Evolutionary conservation across 2,888 invertebrate genomes (phyloP), one percentile per base, ranked within the genome.

Genomic region (Liodrosophila aerea): DNA sequence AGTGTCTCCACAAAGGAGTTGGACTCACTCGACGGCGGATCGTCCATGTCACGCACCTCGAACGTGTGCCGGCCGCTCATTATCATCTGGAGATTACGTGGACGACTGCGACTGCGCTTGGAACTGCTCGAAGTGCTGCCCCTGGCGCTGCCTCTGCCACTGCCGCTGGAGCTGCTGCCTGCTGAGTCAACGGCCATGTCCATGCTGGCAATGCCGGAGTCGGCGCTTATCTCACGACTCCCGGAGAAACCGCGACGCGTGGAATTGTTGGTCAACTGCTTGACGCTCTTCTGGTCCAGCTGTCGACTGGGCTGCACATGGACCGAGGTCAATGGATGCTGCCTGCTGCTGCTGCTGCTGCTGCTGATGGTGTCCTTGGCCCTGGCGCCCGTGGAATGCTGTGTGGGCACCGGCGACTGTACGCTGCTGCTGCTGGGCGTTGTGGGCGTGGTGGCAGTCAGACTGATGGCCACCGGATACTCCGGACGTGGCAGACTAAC

Each of bases 401-500:
- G 4, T 1, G 18, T 7, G n/a, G 78, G 78, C 43, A 81, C 61
- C 1, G 87, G 75, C 4, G 85, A 76, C 13, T 81, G 74, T 1
- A 81, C 76, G 47, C 77, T 73, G 73, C 77, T 76, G 56, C 69
- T 76, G 57, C 71, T 78, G 30, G 87, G 87, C 34, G 87, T 83
- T 27, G 87, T 87, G 5, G 88, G 87, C 36, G 86, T 85, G 16
- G 81, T 82, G n/a, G 87, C 80, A 5, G 67, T 85, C 50, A 90
- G 74, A 69, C 90, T 89, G 27, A 90, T 89, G 66, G 90, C 88
- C 34, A 92, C 91, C 13, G 94, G 92, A 81, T 92, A 94, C 89
- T 95, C 95, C 0, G 95, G 95, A 60, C 92, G 91, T 0, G 96
- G 96, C 71, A 96, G 90, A 84, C 95, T 94, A 54, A 93, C 94